phyloP scores from a whole-genome alignment of 2,797 vertebrate species.

The Sebastes nivosus region DNA sequence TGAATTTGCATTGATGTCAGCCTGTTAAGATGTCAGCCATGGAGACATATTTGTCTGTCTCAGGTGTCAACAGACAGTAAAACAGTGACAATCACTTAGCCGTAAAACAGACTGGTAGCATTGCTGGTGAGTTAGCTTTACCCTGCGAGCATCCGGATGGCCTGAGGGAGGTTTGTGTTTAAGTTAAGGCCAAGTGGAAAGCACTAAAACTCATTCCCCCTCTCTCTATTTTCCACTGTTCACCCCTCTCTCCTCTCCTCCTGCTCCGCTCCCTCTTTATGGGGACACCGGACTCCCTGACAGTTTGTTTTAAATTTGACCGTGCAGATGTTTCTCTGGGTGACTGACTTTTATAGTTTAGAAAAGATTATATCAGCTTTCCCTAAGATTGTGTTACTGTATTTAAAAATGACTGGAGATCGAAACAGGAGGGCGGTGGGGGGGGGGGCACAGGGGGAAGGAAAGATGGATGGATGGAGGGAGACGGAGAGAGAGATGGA shows the following conservation, averaged over 20 bases:
- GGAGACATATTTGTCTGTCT: slow-evolving; percentile 36
- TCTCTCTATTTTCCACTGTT: slow-evolving; percentile 59
- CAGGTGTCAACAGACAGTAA: slow-evolving; percentile 57
- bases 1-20: slow-evolving; percentile 17
- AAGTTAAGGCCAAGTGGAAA: slow-evolving; percentile 66
- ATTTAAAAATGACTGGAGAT: slow-evolving; percentile 84
- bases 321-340: slow-evolving; percentile 97
- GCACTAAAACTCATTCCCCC: slow-evolving; percentile 66
- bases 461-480: neutral
- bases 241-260: slow-evolving; percentile 30
- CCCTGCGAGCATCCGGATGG: slow-evolving; percentile 45
- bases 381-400: slow-evolving; percentile 98
- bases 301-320: slow-evolving; percentile 99
- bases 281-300: slow-evolving; percentile 93
- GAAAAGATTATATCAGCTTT: slow-evolving; percentile 99
- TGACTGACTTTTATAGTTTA: slow-evolving; percentile 99
- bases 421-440: slow-evolving; percentile 18
- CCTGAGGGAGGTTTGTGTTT: slow-evolving; percentile 66
- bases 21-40: slow-evolving; percentile 8
- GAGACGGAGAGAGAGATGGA: slow-evolving; percentile 3
- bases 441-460: neutral
- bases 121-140: slow-evolving; percentile 53
- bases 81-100: slow-evolving; percentile 54
- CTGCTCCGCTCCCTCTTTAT: slow-evolving; percentile 83
- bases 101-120: slow-evolving; percentile 50